Percentiles rank a stretch among this genome's conserved stretches.
Conservation (phyloP, 2,113 vertebrate species). For the Sebastes schlegelii region DNA sequence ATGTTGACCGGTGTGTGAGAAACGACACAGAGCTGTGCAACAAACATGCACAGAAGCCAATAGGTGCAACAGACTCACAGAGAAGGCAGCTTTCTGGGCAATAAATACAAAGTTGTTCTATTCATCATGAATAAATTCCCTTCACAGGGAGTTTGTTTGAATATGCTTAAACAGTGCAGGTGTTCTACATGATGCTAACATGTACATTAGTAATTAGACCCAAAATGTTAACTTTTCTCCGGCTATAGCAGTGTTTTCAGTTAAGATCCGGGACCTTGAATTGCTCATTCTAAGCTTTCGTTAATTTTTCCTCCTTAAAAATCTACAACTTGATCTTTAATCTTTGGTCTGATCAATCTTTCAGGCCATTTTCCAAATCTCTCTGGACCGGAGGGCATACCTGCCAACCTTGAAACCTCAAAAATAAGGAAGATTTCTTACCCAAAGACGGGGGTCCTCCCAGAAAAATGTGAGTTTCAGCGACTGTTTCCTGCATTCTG, state of each 20-base stretch:
- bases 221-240: constrained; percentile 11
- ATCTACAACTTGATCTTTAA: not conserved
- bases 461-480: no score
- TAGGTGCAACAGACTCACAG: not conserved
- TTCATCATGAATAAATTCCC: constrained; percentile 35
- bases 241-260: not conserved
- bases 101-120: constrained; percentile 29
- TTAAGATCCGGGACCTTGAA: constrained; percentile 12
- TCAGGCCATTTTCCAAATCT: not conserved
- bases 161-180: not conserved
- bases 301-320: not conserved
- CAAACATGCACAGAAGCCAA: constrained; percentile 5
- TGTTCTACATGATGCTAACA: constrained; percentile 1
- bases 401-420: no score
- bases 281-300: constrained; percentile 3
- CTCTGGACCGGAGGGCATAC: no score
- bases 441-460: no score
- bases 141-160: not conserved
- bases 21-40: constrained; percentile 9
- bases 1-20: constrained; percentile 5
- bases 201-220: not conserved
- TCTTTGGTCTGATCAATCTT: not conserved
- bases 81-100: constrained; percentile 24
- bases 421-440: no score
- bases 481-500: no score